phyloP scores from a whole-genome alignment of 2,113 vertebrate genomes.

The Corythoichthys haematopterus region DNA sequence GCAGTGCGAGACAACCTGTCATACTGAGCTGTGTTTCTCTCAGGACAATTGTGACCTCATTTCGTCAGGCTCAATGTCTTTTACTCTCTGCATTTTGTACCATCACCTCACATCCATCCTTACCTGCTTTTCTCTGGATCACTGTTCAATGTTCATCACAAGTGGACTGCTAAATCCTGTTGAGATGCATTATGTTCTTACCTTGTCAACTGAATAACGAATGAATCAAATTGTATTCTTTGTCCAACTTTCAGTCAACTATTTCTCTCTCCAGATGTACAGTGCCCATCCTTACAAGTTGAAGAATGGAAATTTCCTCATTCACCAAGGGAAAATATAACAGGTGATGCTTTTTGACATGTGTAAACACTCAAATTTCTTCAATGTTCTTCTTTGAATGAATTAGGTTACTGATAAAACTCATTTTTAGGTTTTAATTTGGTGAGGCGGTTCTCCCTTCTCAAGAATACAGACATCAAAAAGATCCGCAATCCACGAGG shows the following conservation, averaged over 20 bases:
- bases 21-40: slow-evolving; percentile 38
- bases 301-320: slow-evolving; percentile 76
- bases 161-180: neutral
- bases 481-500: slow-evolving; percentile 83
- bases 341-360: slow-evolving; percentile 47
- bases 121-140: slow-evolving; percentile 21
- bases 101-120: slow-evolving; percentile 4
- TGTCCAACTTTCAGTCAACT: neutral
- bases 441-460: slow-evolving; percentile 81
- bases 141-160: slow-evolving; percentile 33
- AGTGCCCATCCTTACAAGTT: slow-evolving; percentile 68
- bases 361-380: neutral
- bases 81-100: slow-evolving; percentile 15
- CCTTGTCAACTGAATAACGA: slow-evolving; percentile 13
- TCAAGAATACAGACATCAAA: slow-evolving; percentile 83
- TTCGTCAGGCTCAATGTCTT: slow-evolving; percentile 41
- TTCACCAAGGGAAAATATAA: slow-evolving; percentile 63
- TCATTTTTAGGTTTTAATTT: slow-evolving; percentile 86
- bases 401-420: slow-evolving; percentile 28
- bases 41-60: slow-evolving; percentile 46
- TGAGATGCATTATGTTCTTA: neutral
- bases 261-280: slow-evolving; percentile 39
- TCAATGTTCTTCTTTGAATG: neutral
- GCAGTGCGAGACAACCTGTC: slow-evolving; percentile 59
- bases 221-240: slow-evolving; percentile 6